phyloP scores from a whole-genome alignment of 2,797 vertebrate genomes.

The Stomatorhinus walkeri region DNA sequence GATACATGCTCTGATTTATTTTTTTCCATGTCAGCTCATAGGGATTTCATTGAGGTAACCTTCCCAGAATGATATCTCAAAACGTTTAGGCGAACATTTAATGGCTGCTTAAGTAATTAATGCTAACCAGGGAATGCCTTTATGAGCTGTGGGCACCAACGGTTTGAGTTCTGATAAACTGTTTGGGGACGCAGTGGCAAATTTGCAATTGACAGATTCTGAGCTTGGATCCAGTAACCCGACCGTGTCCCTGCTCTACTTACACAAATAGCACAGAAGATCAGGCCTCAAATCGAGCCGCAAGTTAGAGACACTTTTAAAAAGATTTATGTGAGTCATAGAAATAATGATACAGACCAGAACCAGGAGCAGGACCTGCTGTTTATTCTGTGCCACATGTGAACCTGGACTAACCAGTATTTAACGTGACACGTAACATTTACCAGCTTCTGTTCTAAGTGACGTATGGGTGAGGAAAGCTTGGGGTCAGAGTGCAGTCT shows the following conservation, averaged over 20 bases:
- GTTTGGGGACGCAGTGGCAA: neutral
- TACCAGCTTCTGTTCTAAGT: neutral
- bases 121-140: neutral
- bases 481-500: neutral
- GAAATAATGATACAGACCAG: neutral
- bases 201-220: neutral
- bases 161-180: neutral
- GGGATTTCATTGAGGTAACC: neutral
- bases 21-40: neutral
- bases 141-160: neutral
- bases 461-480: neutral
- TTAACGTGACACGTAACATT: neutral
- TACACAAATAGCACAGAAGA: neutral
- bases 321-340: conserved; percentile 1
- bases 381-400: neutral
- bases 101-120: neutral
- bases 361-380: neutral
- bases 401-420: neutral
- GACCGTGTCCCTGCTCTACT: neutral
- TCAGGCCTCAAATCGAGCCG: neutral
- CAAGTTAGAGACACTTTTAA: neutral
- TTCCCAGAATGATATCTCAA: neutral
- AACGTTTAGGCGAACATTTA: neutral
- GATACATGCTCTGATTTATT: neutral
- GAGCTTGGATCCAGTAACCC: neutral